Percentiles rank a stretch among this genome's conserved stretches.
Conservation (phyloP, 2,888 invertebrate genomes). For the Andrena bucephala region DNA sequence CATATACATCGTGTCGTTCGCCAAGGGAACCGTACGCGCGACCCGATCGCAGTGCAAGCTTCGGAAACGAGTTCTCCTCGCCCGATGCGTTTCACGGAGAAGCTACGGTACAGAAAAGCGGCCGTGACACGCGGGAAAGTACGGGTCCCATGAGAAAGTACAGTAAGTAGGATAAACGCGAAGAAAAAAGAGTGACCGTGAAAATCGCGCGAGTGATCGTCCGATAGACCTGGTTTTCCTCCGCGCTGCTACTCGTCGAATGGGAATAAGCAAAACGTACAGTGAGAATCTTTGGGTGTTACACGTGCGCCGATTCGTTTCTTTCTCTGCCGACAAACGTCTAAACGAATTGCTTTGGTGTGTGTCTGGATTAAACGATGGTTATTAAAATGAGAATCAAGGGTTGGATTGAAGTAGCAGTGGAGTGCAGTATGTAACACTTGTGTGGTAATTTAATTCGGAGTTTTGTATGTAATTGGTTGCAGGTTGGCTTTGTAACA, state of each 20-base stretch:
- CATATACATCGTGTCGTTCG: constrained; percentile 44
- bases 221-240: neutral
- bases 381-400: no score
- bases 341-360: no score
- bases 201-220: constrained; percentile 1
- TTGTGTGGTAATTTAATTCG: no score
- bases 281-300: neutral
- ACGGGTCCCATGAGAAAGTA: constrained; percentile 44
- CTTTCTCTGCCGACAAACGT: no score
- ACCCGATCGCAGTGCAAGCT: neutral
- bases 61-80: neutral
- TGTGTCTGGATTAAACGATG: no score
- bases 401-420: no score
- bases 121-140: constrained; percentile 18
- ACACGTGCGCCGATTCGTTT: no score
- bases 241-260: neutral
- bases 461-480: neutral
- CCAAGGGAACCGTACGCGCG: neutral
- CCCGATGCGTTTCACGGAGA: neutral
- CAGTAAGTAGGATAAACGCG: constrained; percentile 41
- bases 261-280: neutral
- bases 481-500: neutral
- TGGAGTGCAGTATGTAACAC: no score
- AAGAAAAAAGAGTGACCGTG: constrained; percentile 11
- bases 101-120: constrained; percentile 16